Evolutionary conservation across 2,113 vertebrate genomes (phyloP), one percentile per base, ranked within the genome.

Genomic region (Phainopepla nitens): DNA sequence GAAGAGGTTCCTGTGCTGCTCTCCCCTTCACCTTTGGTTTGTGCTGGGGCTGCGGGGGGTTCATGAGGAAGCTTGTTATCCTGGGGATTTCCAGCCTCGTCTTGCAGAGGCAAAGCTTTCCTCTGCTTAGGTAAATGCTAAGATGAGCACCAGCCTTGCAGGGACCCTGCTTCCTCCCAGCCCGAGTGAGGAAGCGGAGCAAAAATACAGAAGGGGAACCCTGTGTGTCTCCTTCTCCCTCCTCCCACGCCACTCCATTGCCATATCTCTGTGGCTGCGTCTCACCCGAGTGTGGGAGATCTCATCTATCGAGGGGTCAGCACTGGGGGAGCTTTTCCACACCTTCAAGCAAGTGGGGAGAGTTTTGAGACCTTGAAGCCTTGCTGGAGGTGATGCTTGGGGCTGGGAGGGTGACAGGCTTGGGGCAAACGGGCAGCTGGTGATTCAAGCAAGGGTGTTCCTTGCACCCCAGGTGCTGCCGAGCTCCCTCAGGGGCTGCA

Each of bases 231-330:
- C 36, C 60, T 93, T 81, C 28, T 39, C 16, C 24, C 23, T 83
- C 61, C 29, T 54, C 35, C 31, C 45, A 61, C 4, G 15, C 13
- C 19, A 1, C 41, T 24, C 21, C 33, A 2, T 29, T 13, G 47
- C 29, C 73, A 58, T 1, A 45, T 16, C n/a, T 36, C 57, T 35
- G 54, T 0, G 9, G 62, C 33, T 56, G 35, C 57, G 1, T 24
- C 83, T 72, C 8, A 0, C 5, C 36, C 2, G 0, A 6, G 28
- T 0, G 0, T 13, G 31, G 88, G 49, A 54, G 49, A n/a, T 9
- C 18, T 33, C 23, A 7, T 15, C 64, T 29, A 2, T 14, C 1
- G 0, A 72, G 41, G 50, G 54, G 35, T 65, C 78, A 61, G 35
- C n/a, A 6, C 57, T 31, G 35, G 33, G 41, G n/a, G 60, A 87